phyloP scores from a whole-genome alignment of 2,797 vertebrate species.

The Psittacula echo region DNA sequence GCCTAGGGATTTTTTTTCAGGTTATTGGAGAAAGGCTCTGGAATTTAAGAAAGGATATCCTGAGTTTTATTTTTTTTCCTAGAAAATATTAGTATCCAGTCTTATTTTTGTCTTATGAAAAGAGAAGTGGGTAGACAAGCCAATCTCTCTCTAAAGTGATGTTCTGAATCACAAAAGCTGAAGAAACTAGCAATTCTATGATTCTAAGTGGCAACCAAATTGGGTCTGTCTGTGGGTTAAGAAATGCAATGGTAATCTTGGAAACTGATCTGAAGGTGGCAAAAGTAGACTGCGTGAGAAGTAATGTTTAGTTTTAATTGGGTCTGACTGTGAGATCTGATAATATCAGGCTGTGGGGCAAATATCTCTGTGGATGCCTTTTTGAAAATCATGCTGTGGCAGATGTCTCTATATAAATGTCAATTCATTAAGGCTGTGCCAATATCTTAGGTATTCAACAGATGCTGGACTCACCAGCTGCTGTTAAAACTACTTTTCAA shows the following conservation, averaged over 20 bases:
- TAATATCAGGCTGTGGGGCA: background rate
- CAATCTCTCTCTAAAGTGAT: background rate
- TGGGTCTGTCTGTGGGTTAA: background rate
- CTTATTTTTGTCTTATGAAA: background rate
- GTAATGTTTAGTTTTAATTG: background rate
- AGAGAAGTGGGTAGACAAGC: background rate
- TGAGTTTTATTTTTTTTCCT: background rate
- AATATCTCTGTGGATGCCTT: background rate
- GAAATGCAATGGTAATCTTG: background rate
- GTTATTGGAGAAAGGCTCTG: background rate
- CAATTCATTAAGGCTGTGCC: constrained; percentile 1
- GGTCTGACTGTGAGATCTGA: background rate
- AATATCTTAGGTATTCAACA: background rate
- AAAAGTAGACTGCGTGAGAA: background rate
- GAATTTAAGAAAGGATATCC: background rate
- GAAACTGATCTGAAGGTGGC: background rate
- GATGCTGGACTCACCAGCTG: background rate
- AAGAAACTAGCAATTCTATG: background rate
- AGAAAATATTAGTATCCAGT: background rate
- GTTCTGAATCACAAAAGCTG: background rate
- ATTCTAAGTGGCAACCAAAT: background rate
- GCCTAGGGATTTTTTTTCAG: background rate
- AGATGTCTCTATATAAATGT: background rate
- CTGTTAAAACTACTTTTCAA: background rate
- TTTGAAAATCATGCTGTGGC: background rate